These are phyloP conservation scores for Ibycter americanus DNA, from an alignment of 2,797 vertebrate species.

Conservation along the genomic window DNA sequence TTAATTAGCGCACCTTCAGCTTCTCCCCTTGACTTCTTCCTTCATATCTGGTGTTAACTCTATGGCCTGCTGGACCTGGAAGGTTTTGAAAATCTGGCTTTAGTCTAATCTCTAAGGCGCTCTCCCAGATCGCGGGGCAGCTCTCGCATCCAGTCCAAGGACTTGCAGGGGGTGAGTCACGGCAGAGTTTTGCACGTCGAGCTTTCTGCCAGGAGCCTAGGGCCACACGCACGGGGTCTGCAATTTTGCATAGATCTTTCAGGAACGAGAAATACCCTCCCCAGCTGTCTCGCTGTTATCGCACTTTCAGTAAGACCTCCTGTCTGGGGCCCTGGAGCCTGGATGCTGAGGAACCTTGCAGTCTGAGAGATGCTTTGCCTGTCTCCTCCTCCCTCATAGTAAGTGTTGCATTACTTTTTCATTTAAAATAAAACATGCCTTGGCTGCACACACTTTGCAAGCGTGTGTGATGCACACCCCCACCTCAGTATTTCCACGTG, in stretches of 20 bases:
- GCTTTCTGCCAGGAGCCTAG: neutral
- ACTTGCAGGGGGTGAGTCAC: neutral
- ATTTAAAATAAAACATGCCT: neutral
- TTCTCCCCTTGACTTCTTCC: neutral
- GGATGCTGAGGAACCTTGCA: neutral
- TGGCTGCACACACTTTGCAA: neutral
- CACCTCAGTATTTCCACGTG: neutral
- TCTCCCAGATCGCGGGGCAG: neutral
- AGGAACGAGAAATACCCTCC: neutral
- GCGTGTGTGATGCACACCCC: neutral
- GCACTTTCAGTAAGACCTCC: neutral
- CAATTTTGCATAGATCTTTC: neutral
- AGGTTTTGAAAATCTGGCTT: neutral
- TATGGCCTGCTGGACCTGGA: neutral
- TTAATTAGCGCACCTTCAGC: neutral
- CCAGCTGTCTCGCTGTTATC: neutral
- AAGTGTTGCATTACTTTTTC: neutral
- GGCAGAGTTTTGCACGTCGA: neutral
- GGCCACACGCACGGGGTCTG: accelerated
- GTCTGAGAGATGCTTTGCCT: neutral
- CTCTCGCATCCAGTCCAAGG: neutral
- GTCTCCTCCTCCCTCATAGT: neutral
- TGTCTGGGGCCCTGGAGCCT: neutral
- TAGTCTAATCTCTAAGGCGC: neutral
- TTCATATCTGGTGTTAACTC: neutral